Conservation (phyloP, 1,140 invertebrate species). For the Tetramorium parvispinum region DNA sequence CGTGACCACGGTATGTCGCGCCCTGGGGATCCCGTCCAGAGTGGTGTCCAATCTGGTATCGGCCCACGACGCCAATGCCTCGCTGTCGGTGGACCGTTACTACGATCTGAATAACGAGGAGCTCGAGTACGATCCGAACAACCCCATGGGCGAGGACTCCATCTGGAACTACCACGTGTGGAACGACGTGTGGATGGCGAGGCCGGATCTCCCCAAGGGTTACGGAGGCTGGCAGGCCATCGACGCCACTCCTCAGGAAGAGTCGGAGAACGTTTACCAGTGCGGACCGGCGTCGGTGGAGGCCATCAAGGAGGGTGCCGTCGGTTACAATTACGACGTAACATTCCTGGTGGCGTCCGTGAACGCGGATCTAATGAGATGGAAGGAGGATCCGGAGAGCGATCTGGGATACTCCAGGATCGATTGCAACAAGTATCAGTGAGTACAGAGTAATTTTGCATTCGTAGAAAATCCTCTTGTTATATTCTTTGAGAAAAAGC, state of each 20-base stretch:
- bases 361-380: constrained; percentile 88
- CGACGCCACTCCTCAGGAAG: constrained; percentile 88
- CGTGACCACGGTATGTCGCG: constrained; percentile 87
- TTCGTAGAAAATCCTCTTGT: background rate
- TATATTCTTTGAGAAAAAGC: background rate
- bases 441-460: constrained; percentile 73
- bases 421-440: constrained; percentile 90
- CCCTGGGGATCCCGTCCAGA: constrained; percentile 88
- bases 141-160: constrained; percentile 74
- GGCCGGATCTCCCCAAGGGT: constrained; percentile 87
- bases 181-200: constrained; percentile 90
- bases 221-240: constrained; percentile 89
- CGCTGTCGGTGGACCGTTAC: constrained; percentile 88
- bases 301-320: constrained; percentile 88
- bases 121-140: constrained; percentile 80
- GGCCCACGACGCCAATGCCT: constrained; percentile 88
- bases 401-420: constrained; percentile 88
- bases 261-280: constrained; percentile 85
- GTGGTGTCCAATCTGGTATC: constrained; percentile 88
- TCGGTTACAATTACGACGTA: constrained; percentile 88
- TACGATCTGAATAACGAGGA: constrained; percentile 85
- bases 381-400: constrained; percentile 87
- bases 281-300: constrained; percentile 89
- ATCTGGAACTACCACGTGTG: constrained; percentile 91
- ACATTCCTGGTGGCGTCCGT: constrained; percentile 89